Evolutionary conservation across 2,888 invertebrate species (phyloP).

Genomic region (Heliconius ismenius): DNA sequence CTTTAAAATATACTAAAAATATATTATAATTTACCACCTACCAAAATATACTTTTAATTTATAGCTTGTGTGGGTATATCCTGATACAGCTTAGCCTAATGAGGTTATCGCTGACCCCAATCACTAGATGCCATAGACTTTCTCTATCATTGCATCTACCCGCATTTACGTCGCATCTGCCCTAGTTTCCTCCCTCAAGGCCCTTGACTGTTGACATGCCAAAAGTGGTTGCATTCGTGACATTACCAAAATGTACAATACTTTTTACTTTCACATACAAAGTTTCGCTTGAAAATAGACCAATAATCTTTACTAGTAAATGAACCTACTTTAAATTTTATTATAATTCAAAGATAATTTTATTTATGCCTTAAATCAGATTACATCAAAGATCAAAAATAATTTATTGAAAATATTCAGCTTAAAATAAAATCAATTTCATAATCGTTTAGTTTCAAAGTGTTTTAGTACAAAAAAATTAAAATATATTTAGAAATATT

Average conservation of each 20-base stretch:
- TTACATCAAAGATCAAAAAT: no score
- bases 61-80: neutral
- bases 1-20: neutral
- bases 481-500: neutral
- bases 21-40: neutral
- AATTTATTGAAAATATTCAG: neutral
- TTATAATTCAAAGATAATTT: neutral
- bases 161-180: conserved; percentile 44
- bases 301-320: neutral
- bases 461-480: neutral
- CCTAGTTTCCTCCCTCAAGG: conserved; percentile 44
- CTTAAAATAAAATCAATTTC: neutral
- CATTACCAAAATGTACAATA: conserved; percentile 20
- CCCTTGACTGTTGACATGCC: conserved; percentile 39
- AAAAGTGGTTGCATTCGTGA: conserved; percentile 36
- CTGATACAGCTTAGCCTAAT: conserved; percentile 11
- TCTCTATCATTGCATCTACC: conserved; percentile 40
- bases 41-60: neutral
- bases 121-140: conserved; percentile 32
- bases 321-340: neutral
- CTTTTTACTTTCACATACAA: conserved; percentile 5
- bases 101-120: conserved; percentile 25
- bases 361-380: neutral
- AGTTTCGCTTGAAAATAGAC: neutral
- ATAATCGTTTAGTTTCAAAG: neutral